Evolutionary conservation across 37 sponge, comb jelly and placozoan species (phyloP), one percentile per base, ranked within the genome.

Genomic region (Halichondria panicea): DNA sequence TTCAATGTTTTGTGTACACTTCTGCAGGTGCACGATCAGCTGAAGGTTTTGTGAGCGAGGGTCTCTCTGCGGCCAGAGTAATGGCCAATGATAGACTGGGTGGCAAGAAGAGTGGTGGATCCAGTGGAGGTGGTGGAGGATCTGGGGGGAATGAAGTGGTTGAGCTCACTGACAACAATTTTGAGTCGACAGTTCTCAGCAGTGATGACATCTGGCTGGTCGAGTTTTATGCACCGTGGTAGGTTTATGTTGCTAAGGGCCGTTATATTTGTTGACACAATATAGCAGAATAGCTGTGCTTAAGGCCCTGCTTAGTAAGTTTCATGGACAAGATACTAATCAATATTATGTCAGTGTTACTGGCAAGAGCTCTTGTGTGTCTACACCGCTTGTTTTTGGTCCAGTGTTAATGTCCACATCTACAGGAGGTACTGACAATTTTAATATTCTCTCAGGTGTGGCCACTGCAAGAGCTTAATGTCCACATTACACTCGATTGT

Each of bases 401-500:
- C n/a, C n/a, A n/a, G n/a, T n/a, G n/a, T n/a, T n/a, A n/a, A n/a
- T n/a, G n/a, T n/a, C n/a, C n/a, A n/a, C n/a, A n/a, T n/a, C n/a
- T n/a, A n/a, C n/a, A n/a, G n/a, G n/a, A n/a, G n/a, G n/a, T n/a
- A n/a, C n/a, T n/a, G n/a, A n/a, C n/a, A n/a, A n/a, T n/a, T n/a
- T n/a, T n/a, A n/a, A n/a, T n/a, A n/a, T n/a, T n/a, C n/a, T n/a
- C n/a, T n/a, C 25, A 89, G 95, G 95, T 97, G 99, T 90, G 99
- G 99, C 6, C 99, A 98, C 71, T 98, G 99, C 43, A 98, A 98
- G 92, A 95, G 79, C 82, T 82, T 98, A 8, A n/a, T n/a, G n/a
- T n/a, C n/a, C n/a, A n/a, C n/a, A n/a, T n/a, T n/a, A n/a, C n/a
- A n/a, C n/a, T n/a, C n/a, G n/a, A n/a, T n/a, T n/a, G n/a, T n/a